Evolutionary conservation across 2,888 invertebrate genomes (phyloP), one percentile per base, ranked within the genome.

Genomic region (Aleiodes alternator): DNA sequence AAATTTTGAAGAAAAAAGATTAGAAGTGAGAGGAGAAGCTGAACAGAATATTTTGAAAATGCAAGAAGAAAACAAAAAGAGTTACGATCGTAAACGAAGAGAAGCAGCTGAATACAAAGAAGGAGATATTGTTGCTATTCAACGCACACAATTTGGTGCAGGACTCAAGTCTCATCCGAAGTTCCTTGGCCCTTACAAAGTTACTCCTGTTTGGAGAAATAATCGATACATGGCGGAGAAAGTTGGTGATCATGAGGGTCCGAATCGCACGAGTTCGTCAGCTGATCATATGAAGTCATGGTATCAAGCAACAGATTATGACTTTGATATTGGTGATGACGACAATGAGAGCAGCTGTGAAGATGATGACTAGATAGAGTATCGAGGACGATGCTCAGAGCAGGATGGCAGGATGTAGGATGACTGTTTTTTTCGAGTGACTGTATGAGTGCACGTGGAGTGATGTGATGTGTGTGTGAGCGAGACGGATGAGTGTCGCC

Each of bases 91-190:
- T 7, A 56, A 57, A 43, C 16, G 70, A n/a, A 66, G 31, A 66
- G 7, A 11, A 4, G 69, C 76, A 9, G 55, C 16, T 7, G 23
- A 38, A 3, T 73, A 76, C 11, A 31, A 53, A 29, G 70, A 50
- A 11, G 73, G 66, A 3, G 80, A 83, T 53, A 53, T 81, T 43
- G 85, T 87, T 3, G 86, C 85, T 5, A 87, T 87, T 12, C 83
- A 86, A 76, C 73, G 86, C 48, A 87, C 86, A 3, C 86, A 88
- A 72, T 86, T 84, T 77, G 86, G 86, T 5, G 57, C 81, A 3
- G 80, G 80, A 1, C 66, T 80, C 8, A 82, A 82, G 59, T 68
- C 81, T n/a, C 73, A 75, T 55, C 51, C 69, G 3, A 79, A 81
- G 12, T 83, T 78, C 53, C 69, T 82, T 34, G 82, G 81, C 4